Conservation (phyloP, 2,113 vertebrate species). For the Trogon melanurus region DNA sequence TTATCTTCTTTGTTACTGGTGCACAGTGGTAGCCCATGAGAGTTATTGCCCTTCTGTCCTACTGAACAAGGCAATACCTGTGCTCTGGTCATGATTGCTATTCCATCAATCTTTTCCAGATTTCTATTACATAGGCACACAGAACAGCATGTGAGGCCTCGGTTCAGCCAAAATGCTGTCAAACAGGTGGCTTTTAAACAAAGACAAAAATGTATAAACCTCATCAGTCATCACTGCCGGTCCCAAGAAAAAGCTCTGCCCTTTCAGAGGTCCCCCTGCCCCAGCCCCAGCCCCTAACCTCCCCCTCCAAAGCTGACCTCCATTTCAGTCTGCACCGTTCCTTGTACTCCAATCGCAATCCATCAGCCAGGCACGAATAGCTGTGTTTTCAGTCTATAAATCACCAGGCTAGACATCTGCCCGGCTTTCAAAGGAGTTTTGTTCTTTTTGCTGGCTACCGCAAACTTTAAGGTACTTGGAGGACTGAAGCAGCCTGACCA, state of each 20-base stretch:
- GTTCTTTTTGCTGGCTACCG: constrained; percentile 52
- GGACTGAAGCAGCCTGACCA: background rate
- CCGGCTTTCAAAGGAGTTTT: constrained; percentile 60
- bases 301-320: constrained; percentile 59
- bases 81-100: background rate
- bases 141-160: constrained; percentile 40
- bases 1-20: background rate
- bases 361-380: constrained; percentile 60
- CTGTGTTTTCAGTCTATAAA: constrained; percentile 66
- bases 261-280: constrained; percentile 54
- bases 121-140: background rate
- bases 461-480: constrained; percentile 48
- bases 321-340: constrained; percentile 59
- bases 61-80: constrained; percentile 1
- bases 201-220: constrained; percentile 60
- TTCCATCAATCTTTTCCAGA: background rate
- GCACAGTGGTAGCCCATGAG: background rate
- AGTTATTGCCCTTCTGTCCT: rapidly evolving
- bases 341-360: constrained; percentile 45
- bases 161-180: background rate
- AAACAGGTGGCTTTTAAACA: constrained; percentile 66
- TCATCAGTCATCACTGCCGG: constrained; percentile 50
- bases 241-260: constrained; percentile 44
- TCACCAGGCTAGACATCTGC: constrained; percentile 61
- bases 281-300: constrained; percentile 56